These are phyloP conservation scores for Cettia cetti DNA, from an alignment of 2,113 vertebrate species.

Conservation along the genomic window DNA sequence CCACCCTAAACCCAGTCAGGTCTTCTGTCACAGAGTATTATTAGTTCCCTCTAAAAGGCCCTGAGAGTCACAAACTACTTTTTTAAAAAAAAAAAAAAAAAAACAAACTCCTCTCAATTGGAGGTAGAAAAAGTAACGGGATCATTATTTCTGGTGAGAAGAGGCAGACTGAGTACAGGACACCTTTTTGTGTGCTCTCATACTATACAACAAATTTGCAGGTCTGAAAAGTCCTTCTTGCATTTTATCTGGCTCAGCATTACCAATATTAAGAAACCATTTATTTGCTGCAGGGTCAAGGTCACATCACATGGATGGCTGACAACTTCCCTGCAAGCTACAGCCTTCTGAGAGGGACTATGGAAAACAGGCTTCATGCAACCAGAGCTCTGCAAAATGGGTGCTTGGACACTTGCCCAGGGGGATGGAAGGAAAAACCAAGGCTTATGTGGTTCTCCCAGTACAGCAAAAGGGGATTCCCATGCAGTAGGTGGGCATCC, in stretches of 20 bases:
- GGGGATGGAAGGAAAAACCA: neutral
- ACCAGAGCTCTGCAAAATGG: neutral
- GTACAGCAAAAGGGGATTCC: neutral
- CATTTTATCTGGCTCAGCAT: neutral
- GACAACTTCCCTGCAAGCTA: neutral
- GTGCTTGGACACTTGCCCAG: neutral
- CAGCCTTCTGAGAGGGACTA: neutral
- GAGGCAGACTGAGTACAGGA: neutral
- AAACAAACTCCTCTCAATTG: neutral
- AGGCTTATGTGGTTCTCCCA: neutral
- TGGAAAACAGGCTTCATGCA: neutral
- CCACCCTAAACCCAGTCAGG: neutral
- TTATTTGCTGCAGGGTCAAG: neutral
- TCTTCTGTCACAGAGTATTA: constrained; percentile 24
- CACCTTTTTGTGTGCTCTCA: neutral
- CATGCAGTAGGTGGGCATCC: neutral
- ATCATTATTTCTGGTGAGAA: neutral
- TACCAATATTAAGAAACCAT: neutral
- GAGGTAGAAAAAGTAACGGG: neutral
- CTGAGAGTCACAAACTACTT: neutral
- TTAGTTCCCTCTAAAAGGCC: neutral
- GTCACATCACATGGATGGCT: neutral
- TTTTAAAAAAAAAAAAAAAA: neutral
- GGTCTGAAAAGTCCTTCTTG: neutral
- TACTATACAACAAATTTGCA: neutral